Percentiles rank a stretch among this genome's conserved stretches.
Conservation (phyloP, 2,113 vertebrate species). For the Malaclemys terrapin region DNA sequence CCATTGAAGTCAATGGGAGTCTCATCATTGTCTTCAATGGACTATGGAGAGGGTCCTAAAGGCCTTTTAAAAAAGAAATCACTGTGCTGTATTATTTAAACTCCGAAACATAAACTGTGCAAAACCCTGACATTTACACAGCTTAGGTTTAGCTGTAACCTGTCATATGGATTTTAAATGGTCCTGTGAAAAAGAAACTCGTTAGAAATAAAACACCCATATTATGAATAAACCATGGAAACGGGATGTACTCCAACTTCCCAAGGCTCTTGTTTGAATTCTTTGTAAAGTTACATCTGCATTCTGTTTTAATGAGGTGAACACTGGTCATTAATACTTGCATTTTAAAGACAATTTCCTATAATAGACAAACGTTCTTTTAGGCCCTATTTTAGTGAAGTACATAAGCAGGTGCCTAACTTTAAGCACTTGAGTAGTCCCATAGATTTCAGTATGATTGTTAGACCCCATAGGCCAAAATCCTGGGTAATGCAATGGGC, state of each 20-base stretch:
- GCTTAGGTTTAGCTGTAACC: neutral
- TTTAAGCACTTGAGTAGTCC: neutral
- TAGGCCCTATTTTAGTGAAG: neutral
- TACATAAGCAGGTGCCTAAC: neutral
- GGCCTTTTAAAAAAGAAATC: neutral
- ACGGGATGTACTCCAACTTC: neutral
- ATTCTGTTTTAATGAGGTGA: neutral
- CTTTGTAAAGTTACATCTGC: neutral
- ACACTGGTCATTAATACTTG: rapidly evolving
- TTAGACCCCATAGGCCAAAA: neutral
- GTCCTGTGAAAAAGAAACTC: slow-evolving; percentile 9
- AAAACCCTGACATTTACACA: neutral
- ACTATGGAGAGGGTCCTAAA: neutral
- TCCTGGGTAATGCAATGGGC: neutral
- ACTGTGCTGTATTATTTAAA: slow-evolving; percentile 19
- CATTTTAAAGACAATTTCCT: neutral
- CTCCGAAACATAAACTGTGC: slow-evolving; percentile 48
- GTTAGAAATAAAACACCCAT: neutral
- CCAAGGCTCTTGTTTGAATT: neutral
- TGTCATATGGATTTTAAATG: slow-evolving; percentile 14
- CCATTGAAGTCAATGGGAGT: neutral
- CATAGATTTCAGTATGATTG: rapidly evolving
- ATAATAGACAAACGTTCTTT: rapidly evolving
- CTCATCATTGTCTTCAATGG: neutral
- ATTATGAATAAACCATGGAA: slow-evolving; percentile 2